Base-by-base conservation (phyloP, 2,888 invertebrate species). In the Anthoptus insignis region DNA sequence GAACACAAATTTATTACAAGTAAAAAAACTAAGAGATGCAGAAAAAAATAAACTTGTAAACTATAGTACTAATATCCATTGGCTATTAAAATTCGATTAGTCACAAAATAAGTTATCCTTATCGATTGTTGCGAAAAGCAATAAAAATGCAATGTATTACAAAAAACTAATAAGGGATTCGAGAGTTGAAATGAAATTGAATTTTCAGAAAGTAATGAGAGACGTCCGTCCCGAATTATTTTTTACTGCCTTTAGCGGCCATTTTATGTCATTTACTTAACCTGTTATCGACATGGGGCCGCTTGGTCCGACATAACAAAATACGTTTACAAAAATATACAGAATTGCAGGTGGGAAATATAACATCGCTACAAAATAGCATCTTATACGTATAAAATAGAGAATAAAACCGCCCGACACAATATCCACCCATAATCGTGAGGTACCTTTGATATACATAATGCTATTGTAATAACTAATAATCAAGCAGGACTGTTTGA, bases 251-350 rank as follows among this genome's bases (percentile, higher is more conserved):
- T 72, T 81, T 78, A 81, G 77, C 80, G 77, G 81, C 80, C 82
- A 86, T 87, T 88, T 84, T 87, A 78, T 87, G 83, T 87, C 87
- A 87, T 87, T 88, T 86, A 87, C 87, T 88, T 87, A 87, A 86
- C 84, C 87, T 86, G 86, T 87, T 87, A 86, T 87, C 82, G 86
- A 78, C 78, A 76, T 78, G 68, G 78, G 78, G 78, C 77, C 81
- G 81, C 75, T 73, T 74, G 73, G 80, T 77, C 76, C 74, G 75
- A 77, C 74, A 72, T 77, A 76, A 78, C 73, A 73, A 78, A 78
- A 71, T 70, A 70, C 68, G 63, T 68, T 73, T 67, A 68, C 49
- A 58, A 64, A 64, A 64, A 50, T 52, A 57, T 60, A 69, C 56
- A 49, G 45, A 56, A 56, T 56, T 63, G 56, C 29, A 24, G 32